Percentiles rank a stretch among this genome's conserved stretches.
phyloP scores from a whole-genome alignment of 2,797 vertebrate genomes.

The Sternarchorhynchus goeldii region DNA sequence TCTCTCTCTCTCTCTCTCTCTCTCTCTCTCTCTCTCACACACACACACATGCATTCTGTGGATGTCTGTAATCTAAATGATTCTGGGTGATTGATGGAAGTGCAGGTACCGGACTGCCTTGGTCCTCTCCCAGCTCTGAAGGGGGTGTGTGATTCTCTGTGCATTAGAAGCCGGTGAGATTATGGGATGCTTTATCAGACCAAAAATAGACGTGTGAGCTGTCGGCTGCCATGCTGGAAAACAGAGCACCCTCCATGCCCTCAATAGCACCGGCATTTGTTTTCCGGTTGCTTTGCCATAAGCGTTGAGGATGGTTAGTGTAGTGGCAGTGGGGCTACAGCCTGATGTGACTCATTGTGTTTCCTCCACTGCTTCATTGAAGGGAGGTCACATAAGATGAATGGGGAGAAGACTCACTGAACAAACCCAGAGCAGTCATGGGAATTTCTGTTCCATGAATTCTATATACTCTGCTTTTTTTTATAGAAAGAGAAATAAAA shows the following conservation, averaged over 20 bases:
- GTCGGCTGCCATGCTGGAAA: constrained; percentile 42
- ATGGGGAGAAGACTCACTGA: constrained; percentile 42
- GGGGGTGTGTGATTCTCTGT: constrained; percentile 34
- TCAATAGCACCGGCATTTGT: constrained; percentile 39
- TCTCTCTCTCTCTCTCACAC: background rate
- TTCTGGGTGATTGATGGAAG: constrained; percentile 43
- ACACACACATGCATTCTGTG: constrained; percentile 13
- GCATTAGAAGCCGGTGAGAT: constrained; percentile 39
- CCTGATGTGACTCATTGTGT: constrained; percentile 40
- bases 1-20: background rate
- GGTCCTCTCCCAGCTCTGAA: constrained; percentile 15
- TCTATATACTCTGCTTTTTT: constrained; percentile 21
- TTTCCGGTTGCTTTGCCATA: constrained; percentile 26
- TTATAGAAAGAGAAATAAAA: constrained; percentile 11
- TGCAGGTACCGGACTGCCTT: constrained; percentile 22
- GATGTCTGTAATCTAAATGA: constrained; percentile 36
- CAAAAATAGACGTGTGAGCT: constrained; percentile 50
- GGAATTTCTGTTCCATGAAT: constrained; percentile 11
- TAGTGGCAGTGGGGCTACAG: constrained; percentile 11
- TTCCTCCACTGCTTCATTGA: constrained; percentile 35
- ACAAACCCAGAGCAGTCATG: constrained; percentile 21
- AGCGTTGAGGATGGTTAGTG: constrained; percentile 38
- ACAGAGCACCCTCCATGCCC: constrained; percentile 28
- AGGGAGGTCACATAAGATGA: constrained; percentile 51
- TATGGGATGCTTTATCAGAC: constrained; percentile 48